Evolutionary conservation across 2,888 invertebrate species (phyloP), one percentile per base, ranked within the genome.

Genomic region (Zygogramma bicolorata): DNA sequence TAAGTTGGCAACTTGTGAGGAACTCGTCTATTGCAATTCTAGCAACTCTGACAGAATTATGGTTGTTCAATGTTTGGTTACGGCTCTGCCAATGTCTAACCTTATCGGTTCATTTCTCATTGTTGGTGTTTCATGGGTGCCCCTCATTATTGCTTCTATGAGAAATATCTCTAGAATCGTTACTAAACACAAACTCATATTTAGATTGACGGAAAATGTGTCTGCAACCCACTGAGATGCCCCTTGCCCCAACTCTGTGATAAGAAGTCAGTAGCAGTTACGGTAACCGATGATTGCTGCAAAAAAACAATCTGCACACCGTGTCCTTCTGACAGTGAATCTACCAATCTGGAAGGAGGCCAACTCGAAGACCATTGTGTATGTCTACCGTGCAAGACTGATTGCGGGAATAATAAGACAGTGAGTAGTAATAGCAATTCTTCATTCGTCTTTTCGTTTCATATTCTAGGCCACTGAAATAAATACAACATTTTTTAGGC

Each of bases 241-340:
- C 80, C 82, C 31, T 69, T 85, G 5, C 85, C 84, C 0, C 73
- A 78, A 59, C 67, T 85, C 10, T 85, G 85, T 72, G 82, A 81
- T 70, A 79, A 76, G 46, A 81, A 80, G 65, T 82, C 82, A 4
- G 84, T 85, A n/a, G 74, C 81, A 13, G 81, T 84, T 0, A 77
- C 71, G 0, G 75, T 79, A 27, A 77, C 79, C 8, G 75, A 77
- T 8, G 84, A 82, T 1, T 86, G 86, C 70, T 86, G 86, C 74
- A 78, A 79, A 20, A 79, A 77, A 65, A 80, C 80, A 6, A 67
- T 73, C 15, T 86, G 86, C 70, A 78, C 80, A 15, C 76, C 77
- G 3, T 86, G 86, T 71, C 85, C 85, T 0, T 75, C 76, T 3
- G 85, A 86, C 68, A 85, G 84, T 63, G 85, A 82, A 75, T 80